Percentiles rank a stretch among this genome's conserved stretches.
Conservation (phyloP, 2,797 vertebrate species). For the Tragelaphus eurycerus region DNA sequence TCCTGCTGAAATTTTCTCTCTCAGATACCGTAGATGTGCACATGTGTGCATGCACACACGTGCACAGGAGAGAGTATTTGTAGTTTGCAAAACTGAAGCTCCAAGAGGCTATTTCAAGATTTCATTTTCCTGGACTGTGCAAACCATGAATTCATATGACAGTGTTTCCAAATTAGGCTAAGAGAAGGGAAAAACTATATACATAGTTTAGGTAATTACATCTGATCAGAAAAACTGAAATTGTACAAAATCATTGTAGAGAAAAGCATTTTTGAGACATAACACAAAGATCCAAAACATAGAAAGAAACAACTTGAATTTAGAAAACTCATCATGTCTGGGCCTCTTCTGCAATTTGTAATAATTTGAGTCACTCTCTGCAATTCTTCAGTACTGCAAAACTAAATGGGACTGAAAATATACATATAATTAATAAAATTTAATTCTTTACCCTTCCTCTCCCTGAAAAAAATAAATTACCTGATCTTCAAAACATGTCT, state of each 20-base stretch:
- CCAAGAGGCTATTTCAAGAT: not conserved
- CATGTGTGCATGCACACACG: fast-evolving
- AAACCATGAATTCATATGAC: not conserved
- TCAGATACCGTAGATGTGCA: not conserved
- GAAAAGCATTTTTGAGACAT: slow-evolving; percentile 39
- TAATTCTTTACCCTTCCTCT: slow-evolving; percentile 54
- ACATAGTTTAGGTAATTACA: slow-evolving; percentile 41
- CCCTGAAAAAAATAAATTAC: slow-evolving; percentile 64
- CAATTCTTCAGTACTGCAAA: slow-evolving; percentile 47
- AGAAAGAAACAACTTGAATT: slow-evolving; percentile 56
- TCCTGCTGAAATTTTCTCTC: not conserved
- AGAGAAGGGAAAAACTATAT: not conserved
- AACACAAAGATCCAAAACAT: slow-evolving; percentile 14
- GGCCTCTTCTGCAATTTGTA: not conserved
- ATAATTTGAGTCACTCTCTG: slow-evolving; percentile 29
- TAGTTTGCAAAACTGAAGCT: not conserved
- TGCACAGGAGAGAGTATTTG: fast-evolving
- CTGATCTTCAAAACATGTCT: slow-evolving; percentile 73
- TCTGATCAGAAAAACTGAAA: slow-evolving; percentile 42
- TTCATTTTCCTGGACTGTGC: not conserved
- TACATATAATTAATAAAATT: slow-evolving; percentile 62
- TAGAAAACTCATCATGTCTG: slow-evolving; percentile 14
- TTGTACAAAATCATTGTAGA: slow-evolving; percentile 10
- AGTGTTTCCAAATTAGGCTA: slow-evolving; percentile 49
- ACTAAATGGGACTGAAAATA: slow-evolving; percentile 69